Conservation (phyloP, 2,797 vertebrate species). For the Micrastur ruficollis region DNA sequence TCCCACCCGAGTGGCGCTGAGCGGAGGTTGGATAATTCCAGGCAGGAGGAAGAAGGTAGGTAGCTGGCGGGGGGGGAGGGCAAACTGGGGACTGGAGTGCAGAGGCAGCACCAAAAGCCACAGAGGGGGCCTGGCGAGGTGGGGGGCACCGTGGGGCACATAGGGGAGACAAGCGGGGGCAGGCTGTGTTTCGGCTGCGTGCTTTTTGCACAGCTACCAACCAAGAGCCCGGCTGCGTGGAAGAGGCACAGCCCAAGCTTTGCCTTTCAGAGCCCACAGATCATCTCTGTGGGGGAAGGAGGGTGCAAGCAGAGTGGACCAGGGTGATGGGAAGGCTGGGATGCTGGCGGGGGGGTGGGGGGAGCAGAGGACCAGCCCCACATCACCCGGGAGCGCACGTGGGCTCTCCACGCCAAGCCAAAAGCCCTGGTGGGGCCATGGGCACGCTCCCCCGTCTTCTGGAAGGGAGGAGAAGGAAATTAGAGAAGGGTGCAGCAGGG, state of each 20-base stretch:
- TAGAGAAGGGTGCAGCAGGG: neutral
- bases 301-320: neutral
- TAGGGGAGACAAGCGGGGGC: neutral
- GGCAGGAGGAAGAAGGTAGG: neutral
- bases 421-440: neutral
- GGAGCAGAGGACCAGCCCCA: neutral
- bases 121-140: neutral
- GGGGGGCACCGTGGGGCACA: rapidly evolving
- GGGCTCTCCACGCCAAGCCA: neutral
- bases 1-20: neutral
- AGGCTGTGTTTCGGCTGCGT: neutral
- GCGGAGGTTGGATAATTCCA: neutral
- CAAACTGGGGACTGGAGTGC: neutral
- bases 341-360: neutral
- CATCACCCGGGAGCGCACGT: rapidly evolving
- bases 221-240: rapidly evolving
- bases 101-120: neutral
- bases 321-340: rapidly evolving
- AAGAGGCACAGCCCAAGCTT: neutral
- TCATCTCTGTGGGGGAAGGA: rapidly evolving
- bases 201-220: neutral
- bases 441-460: neutral
- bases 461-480: neutral
- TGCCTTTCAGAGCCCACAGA: neutral
- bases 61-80: neutral